Evolutionary conservation across 2,888 invertebrate genomes (phyloP).

Genomic region (Bombylius discolor): DNA sequence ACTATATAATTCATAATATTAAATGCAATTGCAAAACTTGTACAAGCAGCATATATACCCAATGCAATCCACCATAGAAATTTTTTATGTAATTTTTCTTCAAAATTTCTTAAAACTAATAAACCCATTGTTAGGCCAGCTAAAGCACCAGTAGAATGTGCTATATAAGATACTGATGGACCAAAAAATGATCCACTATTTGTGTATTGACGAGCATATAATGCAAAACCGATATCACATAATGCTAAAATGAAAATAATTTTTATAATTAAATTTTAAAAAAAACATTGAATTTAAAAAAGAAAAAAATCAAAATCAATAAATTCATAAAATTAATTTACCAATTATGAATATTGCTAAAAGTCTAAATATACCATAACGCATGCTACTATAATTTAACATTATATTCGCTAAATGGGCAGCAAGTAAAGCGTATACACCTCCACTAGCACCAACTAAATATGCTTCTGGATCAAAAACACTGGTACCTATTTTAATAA

Average conservation of each 20-base stretch:
- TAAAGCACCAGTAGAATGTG: conserved; percentile 87
- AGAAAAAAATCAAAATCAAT: background rate
- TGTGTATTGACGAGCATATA: conserved; percentile 67
- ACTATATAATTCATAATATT: conserved; percentile 58
- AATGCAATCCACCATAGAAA: conserved; percentile 93
- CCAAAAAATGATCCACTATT: conserved; percentile 15
- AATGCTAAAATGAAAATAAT: conserved; percentile 44
- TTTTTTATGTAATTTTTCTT: conserved; percentile 87
- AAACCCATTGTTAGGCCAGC: conserved; percentile 91
- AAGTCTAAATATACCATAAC: conserved; percentile 79
- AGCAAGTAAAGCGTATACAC: conserved; percentile 90
- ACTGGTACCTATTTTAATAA: conserved; percentile 51
- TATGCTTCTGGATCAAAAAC: conserved; percentile 89
- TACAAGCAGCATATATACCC: conserved; percentile 85
- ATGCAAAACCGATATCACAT: conserved; percentile 89
- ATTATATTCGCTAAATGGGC: conserved; percentile 94
- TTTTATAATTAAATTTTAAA: conserved; percentile 1
- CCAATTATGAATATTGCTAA: conserved; percentile 85
- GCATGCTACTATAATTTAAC: conserved; percentile 92
- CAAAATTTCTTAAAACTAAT: conserved; percentile 88
- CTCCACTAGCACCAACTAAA: conserved; percentile 93
- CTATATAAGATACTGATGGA: conserved; percentile 85
- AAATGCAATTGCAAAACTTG: conserved; percentile 84
- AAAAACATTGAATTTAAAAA: background rate
- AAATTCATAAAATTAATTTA: conserved; percentile 39